Conservation (phyloP, 2,113 vertebrate genomes). For the Mungos mungo region DNA sequence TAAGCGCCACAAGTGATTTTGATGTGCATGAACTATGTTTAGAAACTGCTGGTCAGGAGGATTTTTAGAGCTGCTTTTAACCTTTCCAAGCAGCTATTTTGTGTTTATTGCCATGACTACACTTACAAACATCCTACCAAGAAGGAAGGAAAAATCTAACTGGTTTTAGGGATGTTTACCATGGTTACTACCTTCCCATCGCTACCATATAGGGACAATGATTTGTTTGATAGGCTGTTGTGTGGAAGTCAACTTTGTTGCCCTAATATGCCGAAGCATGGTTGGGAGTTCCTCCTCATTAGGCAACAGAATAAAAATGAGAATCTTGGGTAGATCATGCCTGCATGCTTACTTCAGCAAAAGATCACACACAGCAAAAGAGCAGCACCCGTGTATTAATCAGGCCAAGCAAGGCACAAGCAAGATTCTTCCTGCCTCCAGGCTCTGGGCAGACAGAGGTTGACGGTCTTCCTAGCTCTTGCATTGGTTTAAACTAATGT, state of each 20-base stretch:
- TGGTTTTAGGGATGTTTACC: constrained; percentile 64
- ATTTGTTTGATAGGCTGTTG: constrained; percentile 29
- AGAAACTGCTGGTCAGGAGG: constrained; percentile 50
- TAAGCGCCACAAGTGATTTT: constrained; percentile 26
- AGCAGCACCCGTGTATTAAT: constrained; percentile 33
- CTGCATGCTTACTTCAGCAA: constrained; percentile 8
- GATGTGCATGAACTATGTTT: constrained; percentile 47
- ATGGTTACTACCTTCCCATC: constrained; percentile 28
- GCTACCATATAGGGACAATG: constrained; percentile 48
- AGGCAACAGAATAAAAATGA: constrained; percentile 66
- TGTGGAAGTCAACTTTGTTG: constrained; percentile 40
- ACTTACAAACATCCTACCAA: constrained; percentile 65
- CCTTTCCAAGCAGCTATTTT: constrained; percentile 57
- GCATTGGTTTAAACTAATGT: background rate
- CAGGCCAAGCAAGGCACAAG: constrained; percentile 10
- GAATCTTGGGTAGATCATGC: background rate
- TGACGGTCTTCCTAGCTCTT: background rate
- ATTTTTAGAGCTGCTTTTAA: constrained; percentile 70
- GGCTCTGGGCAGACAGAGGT: background rate
- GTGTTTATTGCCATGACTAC: constrained; percentile 76
- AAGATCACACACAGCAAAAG: background rate
- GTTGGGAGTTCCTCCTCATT: constrained; percentile 27
- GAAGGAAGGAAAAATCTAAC: constrained; percentile 58
- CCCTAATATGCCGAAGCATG: constrained; percentile 53
- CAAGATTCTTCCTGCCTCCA: constrained; percentile 21